A percentile compares a stretch with the other conserved stretches of the same genome.
Evolutionary conservation across 1,140 invertebrate species (phyloP).

Genomic region (Chironomus tepperi): DNA sequence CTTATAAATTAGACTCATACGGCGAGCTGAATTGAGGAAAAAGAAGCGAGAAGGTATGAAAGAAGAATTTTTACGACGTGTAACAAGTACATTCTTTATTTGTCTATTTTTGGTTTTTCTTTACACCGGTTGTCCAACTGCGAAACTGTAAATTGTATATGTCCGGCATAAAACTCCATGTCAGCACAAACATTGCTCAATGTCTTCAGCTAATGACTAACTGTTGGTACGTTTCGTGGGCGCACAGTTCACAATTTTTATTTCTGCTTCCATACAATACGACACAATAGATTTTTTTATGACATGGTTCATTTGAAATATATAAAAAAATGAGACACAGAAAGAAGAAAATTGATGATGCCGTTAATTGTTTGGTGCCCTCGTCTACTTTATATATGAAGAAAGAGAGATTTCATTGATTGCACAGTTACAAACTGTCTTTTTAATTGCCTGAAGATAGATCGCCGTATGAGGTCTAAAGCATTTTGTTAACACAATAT

Average conservation of each 20-base stretch:
- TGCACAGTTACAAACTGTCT: constrained; percentile 10
- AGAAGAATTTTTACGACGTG: constrained; percentile 15
- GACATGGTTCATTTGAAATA: constrained; percentile 7
- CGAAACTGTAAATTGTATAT: not conserved
- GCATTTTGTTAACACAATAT: not conserved
- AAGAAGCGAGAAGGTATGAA: not conserved
- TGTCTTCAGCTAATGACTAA: not conserved
- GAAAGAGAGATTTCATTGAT: not conserved
- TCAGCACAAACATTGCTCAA: not conserved
- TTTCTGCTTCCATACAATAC: not conserved
- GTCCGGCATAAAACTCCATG: not conserved
- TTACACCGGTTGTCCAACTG: not conserved
- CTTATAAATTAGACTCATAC: constrained; percentile 18
- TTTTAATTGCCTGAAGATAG: constrained; percentile 12
- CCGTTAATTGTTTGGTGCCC: constrained; percentile 5
- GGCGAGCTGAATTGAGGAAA: not conserved
- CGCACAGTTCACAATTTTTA: not conserved
- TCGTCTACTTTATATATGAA: not conserved
- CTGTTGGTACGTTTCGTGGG: not conserved
- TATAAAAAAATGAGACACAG: no score
- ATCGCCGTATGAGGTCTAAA: not conserved
- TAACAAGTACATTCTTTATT: constrained; percentile 21
- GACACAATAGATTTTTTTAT: constrained; percentile 9
- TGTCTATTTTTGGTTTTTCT: constrained; percentile 16
- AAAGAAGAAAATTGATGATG: not conserved